Evolutionary conservation across 2,888 invertebrate species (phyloP).

Genomic region (Mongoloraphidia duomilia): DNA sequence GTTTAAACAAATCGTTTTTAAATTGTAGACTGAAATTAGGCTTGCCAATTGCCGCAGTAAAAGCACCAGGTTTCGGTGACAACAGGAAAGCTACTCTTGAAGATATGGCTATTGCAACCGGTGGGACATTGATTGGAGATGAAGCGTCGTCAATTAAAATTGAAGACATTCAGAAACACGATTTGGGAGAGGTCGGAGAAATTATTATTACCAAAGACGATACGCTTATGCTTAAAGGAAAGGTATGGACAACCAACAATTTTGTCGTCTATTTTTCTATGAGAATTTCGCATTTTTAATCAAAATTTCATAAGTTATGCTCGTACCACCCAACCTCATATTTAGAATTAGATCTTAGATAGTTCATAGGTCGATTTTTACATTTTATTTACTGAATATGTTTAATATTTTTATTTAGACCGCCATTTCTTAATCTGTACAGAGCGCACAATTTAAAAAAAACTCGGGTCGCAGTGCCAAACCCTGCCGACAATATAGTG

Average conservation of each 20-base stretch:
- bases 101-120: constrained; percentile 34
- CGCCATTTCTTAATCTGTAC: no score
- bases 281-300: no score
- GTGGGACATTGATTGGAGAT: constrained; percentile 31
- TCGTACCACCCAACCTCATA: no score
- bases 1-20: background rate
- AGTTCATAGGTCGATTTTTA: no score
- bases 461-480: no score
- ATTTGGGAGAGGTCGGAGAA: constrained; percentile 32
- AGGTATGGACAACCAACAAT: constrained; percentile 11
- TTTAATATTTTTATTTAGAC: no score
- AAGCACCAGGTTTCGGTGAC: constrained; percentile 37
- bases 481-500: no score
- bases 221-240: constrained; percentile 30
- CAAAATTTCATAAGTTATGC: no score
- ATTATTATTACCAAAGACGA: constrained; percentile 34
- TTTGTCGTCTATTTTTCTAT: no score
- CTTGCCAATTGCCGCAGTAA: constrained; percentile 34
- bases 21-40: constrained; percentile 27
- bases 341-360: no score
- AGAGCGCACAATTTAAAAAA: no score
- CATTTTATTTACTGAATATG: no score
- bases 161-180: constrained; percentile 28
- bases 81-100: constrained; percentile 31
- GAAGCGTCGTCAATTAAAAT: constrained; percentile 32